These are phyloP conservation scores for Drosophila flavopinicola DNA, from an alignment of 2,888 invertebrate genomes.

Conservation along the genomic window DNA sequence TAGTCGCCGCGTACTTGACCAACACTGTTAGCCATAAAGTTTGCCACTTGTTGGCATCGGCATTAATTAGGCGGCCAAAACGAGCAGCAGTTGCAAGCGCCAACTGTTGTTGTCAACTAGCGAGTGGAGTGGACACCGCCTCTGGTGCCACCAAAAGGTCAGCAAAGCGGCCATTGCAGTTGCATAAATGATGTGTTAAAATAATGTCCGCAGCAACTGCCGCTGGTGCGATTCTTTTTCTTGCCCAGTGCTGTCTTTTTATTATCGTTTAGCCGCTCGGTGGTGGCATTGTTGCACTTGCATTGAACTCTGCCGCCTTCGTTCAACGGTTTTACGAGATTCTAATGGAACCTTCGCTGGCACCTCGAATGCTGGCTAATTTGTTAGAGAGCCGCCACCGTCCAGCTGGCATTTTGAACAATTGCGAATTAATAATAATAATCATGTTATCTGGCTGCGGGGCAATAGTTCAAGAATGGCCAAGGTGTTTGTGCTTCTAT, in stretches of 20 bases:
- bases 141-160: conserved; percentile 68
- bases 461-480: conserved; percentile 54
- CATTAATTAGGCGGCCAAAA: conserved; percentile 63
- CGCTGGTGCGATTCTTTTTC: conserved; percentile 17
- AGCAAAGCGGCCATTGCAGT: conserved; percentile 56
- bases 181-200: conserved; percentile 71
- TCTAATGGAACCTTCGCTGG: conserved; percentile 48
- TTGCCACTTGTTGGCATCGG: conserved; percentile 61
- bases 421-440: conserved; percentile 67
- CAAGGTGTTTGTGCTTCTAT: conserved; percentile 26
- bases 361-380: conserved; percentile 40
- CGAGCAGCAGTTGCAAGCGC: conserved; percentile 31
- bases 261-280: conserved; percentile 9
- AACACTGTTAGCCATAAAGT: conserved; percentile 56
- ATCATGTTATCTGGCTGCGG: conserved; percentile 29
- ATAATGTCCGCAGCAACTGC: conserved; percentile 52
- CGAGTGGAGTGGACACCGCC: conserved; percentile 24
- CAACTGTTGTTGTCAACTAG: conserved; percentile 28
- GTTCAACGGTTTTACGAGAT: conserved; percentile 34
- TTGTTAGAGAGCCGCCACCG: conserved; percentile 39
- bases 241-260: conserved; percentile 19
- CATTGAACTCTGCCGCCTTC: conserved; percentile 72
- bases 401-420: conserved; percentile 49
- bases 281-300: conserved; percentile 51
- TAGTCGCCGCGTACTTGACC: conserved; percentile 54